Percentiles rank a stretch among this genome's conserved stretches.
phyloP scores from a whole-genome alignment of 2,797 vertebrate species.

The Hapalemur alaotrensis region DNA sequence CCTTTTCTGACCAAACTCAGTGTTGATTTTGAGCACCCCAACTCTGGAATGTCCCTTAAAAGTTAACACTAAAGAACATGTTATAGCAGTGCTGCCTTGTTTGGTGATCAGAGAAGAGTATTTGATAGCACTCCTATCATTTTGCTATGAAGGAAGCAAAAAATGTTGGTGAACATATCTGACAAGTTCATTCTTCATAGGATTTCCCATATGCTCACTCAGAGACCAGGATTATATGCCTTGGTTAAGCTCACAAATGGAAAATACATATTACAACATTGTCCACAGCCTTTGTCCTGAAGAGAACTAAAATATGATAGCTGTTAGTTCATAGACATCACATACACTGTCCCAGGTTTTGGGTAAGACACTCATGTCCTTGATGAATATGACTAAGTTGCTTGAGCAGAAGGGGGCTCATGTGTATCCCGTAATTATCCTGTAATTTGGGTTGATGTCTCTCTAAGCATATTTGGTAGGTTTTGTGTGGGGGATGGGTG shows the following conservation, averaged over 20 bases:
- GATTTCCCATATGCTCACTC: not conserved
- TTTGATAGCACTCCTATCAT: not conserved
- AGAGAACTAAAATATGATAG: slow-evolving; percentile 15
- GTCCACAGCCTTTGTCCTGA: not conserved
- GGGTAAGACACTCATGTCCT: not conserved
- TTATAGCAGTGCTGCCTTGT: not conserved
- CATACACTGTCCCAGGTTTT: not conserved
- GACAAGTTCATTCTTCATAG: slow-evolving; percentile 6
- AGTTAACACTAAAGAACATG: not conserved
- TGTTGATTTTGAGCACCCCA: not conserved
- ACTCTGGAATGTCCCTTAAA: not conserved
- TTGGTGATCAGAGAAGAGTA: not conserved
- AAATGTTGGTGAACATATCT: not conserved
- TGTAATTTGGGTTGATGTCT: not conserved
- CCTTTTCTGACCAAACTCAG: not conserved
- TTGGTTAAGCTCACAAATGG: not conserved
- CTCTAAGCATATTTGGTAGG: not conserved
- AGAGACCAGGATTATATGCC: not conserved
- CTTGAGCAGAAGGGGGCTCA: not conserved
- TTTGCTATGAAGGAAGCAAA: not conserved
- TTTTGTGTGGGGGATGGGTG: not conserved
- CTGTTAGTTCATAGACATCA: slow-evolving; percentile 3
- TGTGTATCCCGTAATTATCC: not conserved
- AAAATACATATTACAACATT: slow-evolving; percentile 33
- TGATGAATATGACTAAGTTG: not conserved